Evolutionary conservation across 2,113 vertebrate genomes (phyloP), one percentile per base, ranked within the genome.

Genomic region (Nothocercus julius): DNA sequence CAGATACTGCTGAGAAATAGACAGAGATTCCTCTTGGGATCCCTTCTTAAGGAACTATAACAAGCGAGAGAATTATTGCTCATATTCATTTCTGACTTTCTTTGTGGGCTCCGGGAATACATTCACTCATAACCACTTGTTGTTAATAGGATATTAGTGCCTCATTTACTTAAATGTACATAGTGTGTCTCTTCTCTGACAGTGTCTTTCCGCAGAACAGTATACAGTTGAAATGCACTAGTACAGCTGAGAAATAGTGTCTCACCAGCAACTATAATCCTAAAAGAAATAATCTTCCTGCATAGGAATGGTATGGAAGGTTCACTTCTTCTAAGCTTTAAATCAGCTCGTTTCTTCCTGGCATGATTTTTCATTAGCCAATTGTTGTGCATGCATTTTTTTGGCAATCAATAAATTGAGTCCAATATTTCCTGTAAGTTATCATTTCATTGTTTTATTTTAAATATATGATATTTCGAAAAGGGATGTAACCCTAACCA

Each of bases 101-200:
- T n/a, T 64, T 1, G 0, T 87, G 40, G 47, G 62, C 38, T 82
- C n/a, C 13, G 67, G 68, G 62, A 95, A 93, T 62, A 34, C 4
- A 53, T 30, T 92, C 83, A 19, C 69, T 86, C 80, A 72, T 45
- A 69, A 81, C 90, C 20, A n/a, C 67, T 42, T 79, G 28, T 45
- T 47, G 2, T 75, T 96, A 96, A 89, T 62, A 82, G 44, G 9
- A 44, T 76, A 85, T 80, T 66, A 82, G 40, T n/a, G 44, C 24
- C 34, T 90, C 49, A 27, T 93, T 90, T 87, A 82, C 27, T 56
- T 53, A 70, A 66, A 53, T 14, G 14, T 87, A 69, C 18, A 27
- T 67, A 36, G 12, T 70, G 27, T 68, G 13, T 85, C 61, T 68
- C 38, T 81, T 34, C 30, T 80, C 25, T 82, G 42, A 62, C 58